Evolutionary conservation across 2,797 vertebrate genomes (phyloP).

Genomic region (Urosaurus nigricauda): DNA sequence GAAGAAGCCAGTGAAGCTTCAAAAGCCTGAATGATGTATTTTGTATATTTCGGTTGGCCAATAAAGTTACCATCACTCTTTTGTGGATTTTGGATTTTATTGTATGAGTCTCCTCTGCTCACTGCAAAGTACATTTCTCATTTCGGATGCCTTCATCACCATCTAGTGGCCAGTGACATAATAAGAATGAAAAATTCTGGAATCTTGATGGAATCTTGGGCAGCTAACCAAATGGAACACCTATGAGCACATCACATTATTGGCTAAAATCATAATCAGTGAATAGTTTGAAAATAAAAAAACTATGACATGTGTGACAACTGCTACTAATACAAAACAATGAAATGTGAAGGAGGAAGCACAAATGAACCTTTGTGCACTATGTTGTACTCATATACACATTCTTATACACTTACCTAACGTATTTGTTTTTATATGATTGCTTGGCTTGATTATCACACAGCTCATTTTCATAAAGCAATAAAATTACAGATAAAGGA

Average conservation of each 20-base stretch:
- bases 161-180: slow-evolving; percentile 18
- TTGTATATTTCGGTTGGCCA: too few species aligned
- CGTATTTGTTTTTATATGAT: neutral
- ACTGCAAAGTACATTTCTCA: neutral
- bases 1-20: too few species aligned
- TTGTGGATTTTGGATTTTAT: too few species aligned
- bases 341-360: neutral
- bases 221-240: neutral
- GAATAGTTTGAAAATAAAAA: neutral
- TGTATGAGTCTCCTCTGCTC: neutral
- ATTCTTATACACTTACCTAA: neutral
- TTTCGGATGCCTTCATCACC: slow-evolving; percentile 25
- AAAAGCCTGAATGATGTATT: too few species aligned
- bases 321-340: neutral
- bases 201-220: neutral
- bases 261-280: neutral
- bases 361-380: neutral
- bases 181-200: neutral
- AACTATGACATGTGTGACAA: neutral
- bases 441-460: neutral
- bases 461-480: neutral
- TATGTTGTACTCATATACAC: neutral
- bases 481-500: neutral
- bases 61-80: too few species aligned
- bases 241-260: too few species aligned